phyloP scores from a whole-genome alignment of 2,888 invertebrate species.

The Scelioninae gen. 2 region DNA sequence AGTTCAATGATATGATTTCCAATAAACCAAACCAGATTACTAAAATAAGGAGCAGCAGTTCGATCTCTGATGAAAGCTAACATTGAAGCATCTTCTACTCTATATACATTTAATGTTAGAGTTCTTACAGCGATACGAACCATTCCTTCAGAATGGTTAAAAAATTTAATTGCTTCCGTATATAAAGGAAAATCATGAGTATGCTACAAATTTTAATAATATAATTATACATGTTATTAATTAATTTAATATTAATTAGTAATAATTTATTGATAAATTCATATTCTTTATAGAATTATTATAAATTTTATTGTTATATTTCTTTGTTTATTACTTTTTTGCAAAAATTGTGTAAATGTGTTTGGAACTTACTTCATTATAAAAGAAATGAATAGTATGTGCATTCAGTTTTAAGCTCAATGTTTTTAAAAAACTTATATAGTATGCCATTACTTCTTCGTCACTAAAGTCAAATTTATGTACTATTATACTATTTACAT shows the following conservation, averaged over 20 bases:
- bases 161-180: conserved; percentile 99
- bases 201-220: conserved; percentile 79
- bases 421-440: conserved; percentile 99
- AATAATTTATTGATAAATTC: not conserved
- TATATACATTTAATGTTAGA: conserved; percentile 96
- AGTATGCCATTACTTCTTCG: conserved; percentile 99
- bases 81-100: conserved; percentile 96
- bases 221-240: no score
- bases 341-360: no score
- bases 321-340: no score
- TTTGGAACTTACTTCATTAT: conserved; percentile 90
- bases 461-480: conserved; percentile 99
- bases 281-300: no score
- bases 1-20: conserved; percentile 97
- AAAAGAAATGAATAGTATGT: conserved; percentile 99
- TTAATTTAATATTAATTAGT: not conserved
- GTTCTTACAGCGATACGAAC: conserved; percentile 99
- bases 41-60: conserved; percentile 98
- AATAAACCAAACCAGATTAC: conserved; percentile 99
- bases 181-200: conserved; percentile 99
- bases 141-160: conserved; percentile 99
- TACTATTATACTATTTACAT: conserved; percentile 99
- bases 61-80: conserved; percentile 95
- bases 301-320: no score
- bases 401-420: conserved; percentile 97